Conservation (phyloP, 2,888 invertebrate species). For the Agrochola lota region DNA sequence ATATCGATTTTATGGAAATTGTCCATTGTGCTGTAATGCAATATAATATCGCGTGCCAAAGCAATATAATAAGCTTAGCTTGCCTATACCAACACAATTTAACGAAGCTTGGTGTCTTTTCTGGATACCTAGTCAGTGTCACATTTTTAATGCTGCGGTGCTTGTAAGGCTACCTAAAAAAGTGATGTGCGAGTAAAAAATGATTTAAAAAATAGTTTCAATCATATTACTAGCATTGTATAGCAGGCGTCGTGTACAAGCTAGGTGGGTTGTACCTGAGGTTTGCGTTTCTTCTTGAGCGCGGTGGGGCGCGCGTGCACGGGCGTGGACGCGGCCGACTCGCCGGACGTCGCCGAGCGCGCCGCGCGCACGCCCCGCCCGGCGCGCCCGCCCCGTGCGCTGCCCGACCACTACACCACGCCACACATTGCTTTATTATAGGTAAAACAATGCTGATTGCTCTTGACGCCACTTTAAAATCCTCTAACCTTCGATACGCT, state of each 20-base stretch:
- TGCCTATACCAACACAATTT: not conserved
- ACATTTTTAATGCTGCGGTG: not conserved
- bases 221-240: not conserved
- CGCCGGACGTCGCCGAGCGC: slow-evolving; percentile 73
- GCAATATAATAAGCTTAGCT: not conserved
- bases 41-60: not conserved
- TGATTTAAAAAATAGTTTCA: not conserved
- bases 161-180: not conserved
- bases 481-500: not conserved
- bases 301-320: slow-evolving; percentile 86
- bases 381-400: slow-evolving; percentile 45
- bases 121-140: not conserved
- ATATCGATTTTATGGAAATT: not conserved
- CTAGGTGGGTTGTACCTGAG: slow-evolving; percentile 72
- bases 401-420: slow-evolving; percentile 56
- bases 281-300: slow-evolving; percentile 86
- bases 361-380: slow-evolving; percentile 48
- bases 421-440: slow-evolving; percentile 1
- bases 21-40: not conserved
- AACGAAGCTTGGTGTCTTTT: not conserved
- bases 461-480: not conserved
- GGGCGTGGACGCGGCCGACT: slow-evolving; percentile 88
- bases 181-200: slow-evolving; percentile 1
- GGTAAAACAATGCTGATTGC: not conserved
- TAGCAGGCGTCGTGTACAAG: not conserved